Evolutionary conservation across 2,888 invertebrate species (phyloP).

Genomic region (Seira sanloemensis): DNA sequence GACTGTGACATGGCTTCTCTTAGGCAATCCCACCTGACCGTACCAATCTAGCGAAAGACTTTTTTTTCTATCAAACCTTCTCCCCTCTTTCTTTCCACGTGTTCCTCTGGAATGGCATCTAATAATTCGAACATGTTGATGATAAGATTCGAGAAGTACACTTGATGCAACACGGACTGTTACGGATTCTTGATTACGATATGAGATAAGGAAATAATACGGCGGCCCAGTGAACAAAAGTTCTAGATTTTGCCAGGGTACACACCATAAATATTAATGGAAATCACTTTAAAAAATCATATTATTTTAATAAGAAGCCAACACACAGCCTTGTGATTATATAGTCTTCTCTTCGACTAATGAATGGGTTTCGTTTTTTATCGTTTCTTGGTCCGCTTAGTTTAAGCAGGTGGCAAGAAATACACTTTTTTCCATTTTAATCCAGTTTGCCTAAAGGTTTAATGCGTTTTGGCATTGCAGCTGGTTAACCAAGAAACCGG

Average conservation of each 20-base stretch:
- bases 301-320: not conserved
- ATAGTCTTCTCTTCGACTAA: not conserved
- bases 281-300: not conserved
- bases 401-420: not conserved
- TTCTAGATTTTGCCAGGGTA: not conserved
- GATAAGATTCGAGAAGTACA: not conserved
- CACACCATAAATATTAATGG: not conserved
- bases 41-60: not conserved
- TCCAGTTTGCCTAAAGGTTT: not conserved
- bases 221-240: not conserved
- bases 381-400: not conserved
- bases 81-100: no score
- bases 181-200: not conserved
- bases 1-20: not conserved
- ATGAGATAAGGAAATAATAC: not conserved
- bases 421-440: not conserved
- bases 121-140: no score
- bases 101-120: no score
- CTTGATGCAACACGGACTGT: not conserved
- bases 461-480: not conserved
- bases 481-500: not conserved
- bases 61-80: no score
- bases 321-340: not conserved
- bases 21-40: not conserved
- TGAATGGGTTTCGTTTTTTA: not conserved